Conservation (phyloP, 2,113 vertebrate genomes). For the Burhinus bistriatus region DNA sequence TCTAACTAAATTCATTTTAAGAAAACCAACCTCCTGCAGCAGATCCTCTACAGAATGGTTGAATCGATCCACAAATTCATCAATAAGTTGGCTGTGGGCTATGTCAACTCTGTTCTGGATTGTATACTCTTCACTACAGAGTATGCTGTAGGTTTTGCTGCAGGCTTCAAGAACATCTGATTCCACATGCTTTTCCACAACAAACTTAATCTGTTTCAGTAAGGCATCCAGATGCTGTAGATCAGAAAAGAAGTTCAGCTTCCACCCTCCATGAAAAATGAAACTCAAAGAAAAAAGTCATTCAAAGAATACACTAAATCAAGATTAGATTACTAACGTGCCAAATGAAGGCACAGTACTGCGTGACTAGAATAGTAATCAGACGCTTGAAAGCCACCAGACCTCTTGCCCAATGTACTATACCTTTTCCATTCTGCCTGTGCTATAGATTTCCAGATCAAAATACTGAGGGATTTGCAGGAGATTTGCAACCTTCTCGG, state of each 20-base stretch:
- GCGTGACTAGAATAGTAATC: neutral
- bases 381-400: neutral
- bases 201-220: slow-evolving; percentile 96
- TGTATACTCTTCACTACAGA: slow-evolving; percentile 98
- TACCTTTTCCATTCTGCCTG: slow-evolving; percentile 98
- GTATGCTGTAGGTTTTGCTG: slow-evolving; percentile 98
- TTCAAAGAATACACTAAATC: neutral
- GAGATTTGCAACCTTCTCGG: slow-evolving; percentile 97
- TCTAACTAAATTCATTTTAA: neutral
- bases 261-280: neutral
- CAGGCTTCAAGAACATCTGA: slow-evolving; percentile 95
- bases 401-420: neutral
- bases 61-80: slow-evolving; percentile 95
- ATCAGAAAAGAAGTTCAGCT: slow-evolving; percentile 28
- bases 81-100: slow-evolving; percentile 95
- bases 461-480: slow-evolving; percentile 97
- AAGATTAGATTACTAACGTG: neutral
- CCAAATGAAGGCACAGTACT: neutral
- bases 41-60: slow-evolving; percentile 95
- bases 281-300: neutral
- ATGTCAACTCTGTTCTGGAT: slow-evolving; percentile 99
- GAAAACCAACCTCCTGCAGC: slow-evolving; percentile 88
- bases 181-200: slow-evolving; percentile 98
- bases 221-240: slow-evolving; percentile 91
- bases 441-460: slow-evolving; percentile 98